A percentile compares a stretch with the other conserved stretches of the same genome.
These are phyloP conservation scores for Willowsia nigromaculata DNA, from an alignment of 2,888 invertebrate species.

Conservation along the genomic window DNA sequence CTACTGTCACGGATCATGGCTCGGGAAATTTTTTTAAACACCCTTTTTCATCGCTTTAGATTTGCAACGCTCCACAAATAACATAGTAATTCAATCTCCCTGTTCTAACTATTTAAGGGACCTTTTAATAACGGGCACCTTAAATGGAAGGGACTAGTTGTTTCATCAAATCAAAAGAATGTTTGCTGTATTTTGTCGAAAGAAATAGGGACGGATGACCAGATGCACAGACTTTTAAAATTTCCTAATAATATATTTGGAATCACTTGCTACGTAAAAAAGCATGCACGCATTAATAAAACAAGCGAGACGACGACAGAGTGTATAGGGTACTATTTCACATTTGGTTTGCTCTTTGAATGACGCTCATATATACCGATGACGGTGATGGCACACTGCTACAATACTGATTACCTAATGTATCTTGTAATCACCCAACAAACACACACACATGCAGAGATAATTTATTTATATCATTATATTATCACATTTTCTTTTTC, in stretches of 20 bases:
- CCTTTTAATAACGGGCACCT: too few species aligned
- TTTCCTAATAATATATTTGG: neutral
- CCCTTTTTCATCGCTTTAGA: too few species aligned
- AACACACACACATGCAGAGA: neutral
- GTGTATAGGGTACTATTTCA: neutral
- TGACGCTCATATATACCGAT: neutral
- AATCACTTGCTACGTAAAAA: neutral
- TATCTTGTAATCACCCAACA: conserved; percentile 11
- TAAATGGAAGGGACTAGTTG: too few species aligned
- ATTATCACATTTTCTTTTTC: neutral
- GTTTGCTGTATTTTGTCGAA: too few species aligned
- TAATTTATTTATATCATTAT: conserved; percentile 8
- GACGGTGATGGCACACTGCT: neutral
- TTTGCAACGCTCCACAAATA: too few species aligned
- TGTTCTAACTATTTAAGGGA: too few species aligned
- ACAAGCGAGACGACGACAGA: neutral
- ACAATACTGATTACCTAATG: conserved; percentile 14
- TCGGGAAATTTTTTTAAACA: too few species aligned
- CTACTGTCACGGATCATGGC: too few species aligned
- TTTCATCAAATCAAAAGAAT: too few species aligned
- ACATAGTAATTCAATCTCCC: too few species aligned
- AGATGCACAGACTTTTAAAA: too few species aligned
- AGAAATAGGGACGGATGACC: too few species aligned
- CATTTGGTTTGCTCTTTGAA: neutral
- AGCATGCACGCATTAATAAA: neutral